phyloP scores from a whole-genome alignment of 1,140 invertebrate genomes.

The Cotesia chilonis region DNA sequence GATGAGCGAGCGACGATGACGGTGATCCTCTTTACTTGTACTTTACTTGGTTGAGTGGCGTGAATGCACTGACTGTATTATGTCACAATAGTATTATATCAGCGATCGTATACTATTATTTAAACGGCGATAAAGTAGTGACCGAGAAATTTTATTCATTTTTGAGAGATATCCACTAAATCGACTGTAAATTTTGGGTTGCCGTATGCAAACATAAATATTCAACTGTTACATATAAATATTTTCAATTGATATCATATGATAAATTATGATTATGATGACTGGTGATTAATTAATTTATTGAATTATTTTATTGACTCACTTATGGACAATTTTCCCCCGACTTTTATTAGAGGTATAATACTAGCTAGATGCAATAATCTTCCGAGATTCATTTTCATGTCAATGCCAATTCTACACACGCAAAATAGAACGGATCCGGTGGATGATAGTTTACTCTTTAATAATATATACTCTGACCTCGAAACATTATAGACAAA shows the following conservation, averaged over 20 bases:
- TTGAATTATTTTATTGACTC: too few species aligned
- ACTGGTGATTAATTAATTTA: too few species aligned
- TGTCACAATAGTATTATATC: constrained; percentile 14
- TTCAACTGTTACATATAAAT: too few species aligned
- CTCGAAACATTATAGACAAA: too few species aligned
- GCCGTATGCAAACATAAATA: too few species aligned
- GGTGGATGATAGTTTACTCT: not conserved
- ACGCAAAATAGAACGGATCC: constrained; percentile 10
- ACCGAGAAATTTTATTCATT: not conserved
- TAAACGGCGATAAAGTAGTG: constrained; percentile 3
- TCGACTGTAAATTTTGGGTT: too few species aligned
- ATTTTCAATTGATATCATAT: too few species aligned
- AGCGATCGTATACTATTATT: not conserved
- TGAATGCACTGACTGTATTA: not conserved
- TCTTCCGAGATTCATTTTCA: constrained; percentile 1
- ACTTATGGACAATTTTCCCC: too few species aligned
- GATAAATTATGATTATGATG: too few species aligned
- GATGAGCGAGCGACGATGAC: not conserved
- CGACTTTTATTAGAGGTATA: too few species aligned
- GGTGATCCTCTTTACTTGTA: not conserved
- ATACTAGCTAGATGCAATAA: not conserved
- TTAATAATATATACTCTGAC: too few species aligned
- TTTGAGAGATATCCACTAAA: too few species aligned
- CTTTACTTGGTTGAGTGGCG: not conserved
- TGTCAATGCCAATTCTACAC: constrained; percentile 17